Evolutionary conservation across 53 echinoderm and acorn worm species (phyloP).

Genomic region (Apostichopus leukothele): DNA sequence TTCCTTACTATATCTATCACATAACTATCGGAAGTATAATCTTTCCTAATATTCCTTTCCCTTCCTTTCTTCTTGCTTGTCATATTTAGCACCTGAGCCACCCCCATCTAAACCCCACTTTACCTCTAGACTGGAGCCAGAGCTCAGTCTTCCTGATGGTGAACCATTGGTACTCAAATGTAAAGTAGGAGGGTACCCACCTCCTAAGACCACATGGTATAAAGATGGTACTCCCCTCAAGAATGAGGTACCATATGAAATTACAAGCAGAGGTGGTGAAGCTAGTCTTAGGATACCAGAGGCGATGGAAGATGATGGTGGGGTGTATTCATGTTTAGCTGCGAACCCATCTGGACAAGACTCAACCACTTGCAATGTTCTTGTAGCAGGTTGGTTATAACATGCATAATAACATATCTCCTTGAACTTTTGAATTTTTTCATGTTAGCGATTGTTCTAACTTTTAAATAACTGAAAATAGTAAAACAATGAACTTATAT

Average conservation of each 20-base stretch:
- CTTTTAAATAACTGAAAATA: too few relatives aligned
- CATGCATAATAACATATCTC: too few relatives aligned
- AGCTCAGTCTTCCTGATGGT: constrained; percentile 58
- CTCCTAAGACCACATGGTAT: constrained; percentile 82
- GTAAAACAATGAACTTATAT: too few relatives aligned
- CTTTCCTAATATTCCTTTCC: too few relatives aligned
- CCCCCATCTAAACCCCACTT: constrained; percentile 41
- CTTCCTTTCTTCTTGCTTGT: not conserved
- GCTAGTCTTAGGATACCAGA: not conserved
- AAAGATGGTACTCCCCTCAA: constrained; percentile 69
- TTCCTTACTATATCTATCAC: too few relatives aligned
- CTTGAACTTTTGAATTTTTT: too few relatives aligned
- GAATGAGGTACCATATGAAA: constrained; percentile 50
- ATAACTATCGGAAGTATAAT: too few relatives aligned
- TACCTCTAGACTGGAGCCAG: constrained; percentile 14
- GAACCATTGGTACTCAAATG: not conserved
- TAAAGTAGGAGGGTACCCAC: constrained; percentile 72
- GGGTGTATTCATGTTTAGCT: constrained; percentile 68
- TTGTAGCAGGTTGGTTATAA: constrained; percentile 64
- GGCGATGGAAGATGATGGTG: constrained; percentile 63
- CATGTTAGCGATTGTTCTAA: too few relatives aligned
- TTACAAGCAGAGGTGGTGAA: constrained; percentile 18
- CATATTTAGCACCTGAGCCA: constrained; percentile 12
- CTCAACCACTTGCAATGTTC: constrained; percentile 58
- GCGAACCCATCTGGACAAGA: constrained; percentile 76